These are phyloP conservation scores for Passerculus sandwichensis DNA, from an alignment of 2,797 vertebrate species.

Conservation along the genomic window DNA sequence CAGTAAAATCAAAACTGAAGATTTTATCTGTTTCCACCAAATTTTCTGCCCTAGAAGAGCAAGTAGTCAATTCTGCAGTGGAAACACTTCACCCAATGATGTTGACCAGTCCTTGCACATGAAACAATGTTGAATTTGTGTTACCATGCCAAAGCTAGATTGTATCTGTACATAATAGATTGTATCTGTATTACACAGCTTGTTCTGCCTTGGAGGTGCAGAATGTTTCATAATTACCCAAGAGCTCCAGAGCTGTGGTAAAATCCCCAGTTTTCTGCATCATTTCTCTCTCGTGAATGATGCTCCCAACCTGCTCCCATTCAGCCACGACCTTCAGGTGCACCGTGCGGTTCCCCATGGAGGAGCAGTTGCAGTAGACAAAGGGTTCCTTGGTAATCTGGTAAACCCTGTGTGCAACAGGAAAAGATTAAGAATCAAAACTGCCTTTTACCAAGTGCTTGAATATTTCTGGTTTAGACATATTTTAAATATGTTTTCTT, in stretches of 20 bases:
- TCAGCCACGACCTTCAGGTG: constrained; percentile 78
- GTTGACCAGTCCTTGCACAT: background rate
- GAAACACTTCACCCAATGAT: background rate
- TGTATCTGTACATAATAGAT: background rate
- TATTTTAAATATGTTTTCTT: background rate
- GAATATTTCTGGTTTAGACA: background rate
- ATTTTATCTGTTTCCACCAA: background rate
- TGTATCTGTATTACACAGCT: background rate
- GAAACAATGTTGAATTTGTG: background rate
- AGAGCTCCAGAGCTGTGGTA: constrained; percentile 78
- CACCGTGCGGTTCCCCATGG: constrained; percentile 79
- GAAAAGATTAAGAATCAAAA: background rate
- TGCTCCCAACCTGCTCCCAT: constrained; percentile 36
- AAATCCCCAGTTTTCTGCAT: constrained; percentile 79
- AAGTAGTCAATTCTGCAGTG: accelerated
- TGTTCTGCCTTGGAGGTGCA: background rate
- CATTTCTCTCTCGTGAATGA: background rate
- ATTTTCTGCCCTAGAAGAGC: background rate
- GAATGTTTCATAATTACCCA: constrained; percentile 70
- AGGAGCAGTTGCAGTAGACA: constrained; percentile 79
- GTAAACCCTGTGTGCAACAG: constrained; percentile 74
- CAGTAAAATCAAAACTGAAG: background rate
- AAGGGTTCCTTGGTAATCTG: constrained; percentile 80
- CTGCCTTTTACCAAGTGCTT: background rate
- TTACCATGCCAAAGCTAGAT: background rate